These are phyloP conservation scores for Philaethria dido DNA, from an alignment of 2,888 invertebrate genomes.

Conservation along the genomic window DNA sequence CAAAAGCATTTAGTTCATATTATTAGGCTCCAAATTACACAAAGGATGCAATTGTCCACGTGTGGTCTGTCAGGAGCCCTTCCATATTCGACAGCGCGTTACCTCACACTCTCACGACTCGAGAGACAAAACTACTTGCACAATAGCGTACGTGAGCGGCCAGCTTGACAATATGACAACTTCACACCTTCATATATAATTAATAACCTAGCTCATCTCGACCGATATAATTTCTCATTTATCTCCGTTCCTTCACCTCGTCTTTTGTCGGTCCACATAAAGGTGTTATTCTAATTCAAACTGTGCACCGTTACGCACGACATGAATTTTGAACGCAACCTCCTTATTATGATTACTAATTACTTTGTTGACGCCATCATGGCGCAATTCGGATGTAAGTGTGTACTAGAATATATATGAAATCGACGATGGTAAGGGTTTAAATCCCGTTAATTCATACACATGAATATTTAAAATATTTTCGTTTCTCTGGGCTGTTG, in stretches of 20 bases:
- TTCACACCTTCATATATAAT: slow-evolving; percentile 77
- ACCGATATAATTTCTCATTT: slow-evolving; percentile 82
- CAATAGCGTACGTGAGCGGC: slow-evolving; percentile 75
- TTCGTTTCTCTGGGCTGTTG: no score
- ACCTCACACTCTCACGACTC: slow-evolving; percentile 74
- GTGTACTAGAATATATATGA: background rate
- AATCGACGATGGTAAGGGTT: background rate
- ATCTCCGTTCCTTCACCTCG: slow-evolving; percentile 80
- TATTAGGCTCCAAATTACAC: slow-evolving; percentile 18
- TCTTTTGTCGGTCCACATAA: slow-evolving; percentile 74
- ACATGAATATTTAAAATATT: no score
- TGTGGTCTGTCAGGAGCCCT: slow-evolving; percentile 77
- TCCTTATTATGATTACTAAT: slow-evolving; percentile 48
- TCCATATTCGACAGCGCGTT: slow-evolving; percentile 65
- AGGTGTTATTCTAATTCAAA: slow-evolving; percentile 78
- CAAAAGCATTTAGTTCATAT: background rate
- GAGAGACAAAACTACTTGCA: slow-evolving; percentile 69
- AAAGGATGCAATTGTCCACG: slow-evolving; percentile 46
- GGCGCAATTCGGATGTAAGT: background rate
- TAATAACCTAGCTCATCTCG: slow-evolving; percentile 81
- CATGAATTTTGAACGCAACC: slow-evolving; percentile 57
- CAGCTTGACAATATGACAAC: slow-evolving; percentile 76
- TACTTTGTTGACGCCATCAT: slow-evolving; percentile 32
- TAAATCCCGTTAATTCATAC: background rate
- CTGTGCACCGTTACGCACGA: slow-evolving; percentile 80